A percentile compares a stretch with the other conserved stretches of the same genome.
These are phyloP conservation scores for Drosophila kanapiae DNA, from an alignment of 1,140 invertebrate genomes.

Conservation along the genomic window DNA sequence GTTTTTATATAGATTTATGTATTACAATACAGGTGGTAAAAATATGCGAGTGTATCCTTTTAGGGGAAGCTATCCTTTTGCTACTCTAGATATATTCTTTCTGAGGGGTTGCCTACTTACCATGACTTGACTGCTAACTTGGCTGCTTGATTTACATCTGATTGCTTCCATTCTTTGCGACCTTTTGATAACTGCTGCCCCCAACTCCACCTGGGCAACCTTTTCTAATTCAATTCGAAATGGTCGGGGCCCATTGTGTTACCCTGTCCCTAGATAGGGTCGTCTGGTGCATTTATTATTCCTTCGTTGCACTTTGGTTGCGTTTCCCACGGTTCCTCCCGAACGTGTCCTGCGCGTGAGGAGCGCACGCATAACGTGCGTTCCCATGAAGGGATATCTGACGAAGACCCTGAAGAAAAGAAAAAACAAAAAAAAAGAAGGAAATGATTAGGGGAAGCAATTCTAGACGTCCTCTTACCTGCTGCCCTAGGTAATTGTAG, in stretches of 20 bases:
- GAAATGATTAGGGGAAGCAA: constrained; percentile 50
- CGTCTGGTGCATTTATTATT: constrained; percentile 44
- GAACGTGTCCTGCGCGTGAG: constrained; percentile 48
- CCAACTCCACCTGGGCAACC: constrained; percentile 47
- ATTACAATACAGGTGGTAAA: background rate
- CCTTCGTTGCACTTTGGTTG: constrained; percentile 32
- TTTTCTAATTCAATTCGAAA: constrained; percentile 55
- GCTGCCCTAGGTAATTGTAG: constrained; percentile 35
- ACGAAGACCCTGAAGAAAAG: constrained; percentile 1
- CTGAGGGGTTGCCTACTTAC: constrained; percentile 23
- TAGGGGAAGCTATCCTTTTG: constrained; percentile 5
- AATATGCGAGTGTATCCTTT: background rate
- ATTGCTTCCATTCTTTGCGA: constrained; percentile 45
- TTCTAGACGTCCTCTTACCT: constrained; percentile 34
- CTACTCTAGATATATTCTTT: background rate
- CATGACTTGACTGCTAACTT: constrained; percentile 47
- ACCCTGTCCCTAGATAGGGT: constrained; percentile 29
- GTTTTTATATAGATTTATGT: background rate
- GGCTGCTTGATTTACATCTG: constrained; percentile 49
- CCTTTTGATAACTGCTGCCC: constrained; percentile 23
- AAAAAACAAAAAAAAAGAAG: constrained; percentile 8
- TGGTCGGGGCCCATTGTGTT: constrained; percentile 33
- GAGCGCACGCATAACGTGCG: constrained; percentile 55
- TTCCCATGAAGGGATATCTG: constrained; percentile 24
- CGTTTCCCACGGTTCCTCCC: constrained; percentile 54